Percentiles rank a stretch among this genome's conserved stretches.
phyloP scores from a whole-genome alignment of 2,113 vertebrate genomes.

The Eublepharis macularius region DNA sequence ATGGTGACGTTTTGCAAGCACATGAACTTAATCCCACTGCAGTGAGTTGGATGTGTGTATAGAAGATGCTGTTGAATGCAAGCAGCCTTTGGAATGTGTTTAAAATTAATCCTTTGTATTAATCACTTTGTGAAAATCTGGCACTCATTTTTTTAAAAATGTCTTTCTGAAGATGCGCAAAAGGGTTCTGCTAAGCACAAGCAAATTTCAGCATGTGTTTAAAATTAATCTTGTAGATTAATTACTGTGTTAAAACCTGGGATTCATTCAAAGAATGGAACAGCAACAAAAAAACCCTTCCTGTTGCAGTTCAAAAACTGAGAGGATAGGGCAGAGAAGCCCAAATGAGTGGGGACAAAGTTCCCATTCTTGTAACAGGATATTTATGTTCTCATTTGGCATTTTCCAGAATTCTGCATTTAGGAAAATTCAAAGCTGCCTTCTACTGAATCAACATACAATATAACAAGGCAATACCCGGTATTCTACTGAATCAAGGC shows the following conservation, averaged over 20 bases:
- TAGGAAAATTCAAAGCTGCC: no score
- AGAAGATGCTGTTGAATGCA: background rate
- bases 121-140: background rate
- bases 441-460: no score
- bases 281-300: background rate
- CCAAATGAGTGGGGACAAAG: background rate
- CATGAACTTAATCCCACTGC: slow-evolving; percentile 13
- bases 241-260: background rate
- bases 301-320: background rate
- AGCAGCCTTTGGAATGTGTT: background rate
- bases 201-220: slow-evolving; percentile 9
- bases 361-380: background rate
- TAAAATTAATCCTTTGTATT: background rate
- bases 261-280: background rate
- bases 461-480: no score
- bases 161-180: background rate
- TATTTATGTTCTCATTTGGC: background rate
- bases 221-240: background rate
- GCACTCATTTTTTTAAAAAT: slow-evolving; percentile 16
- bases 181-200: background rate
- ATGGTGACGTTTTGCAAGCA: background rate
- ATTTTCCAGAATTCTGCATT: background rate
- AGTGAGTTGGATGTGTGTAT: background rate
- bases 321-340: background rate
- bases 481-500: no score